Conservation (phyloP, 2,797 vertebrate genomes). For the Pempheris klunzingeri region DNA sequence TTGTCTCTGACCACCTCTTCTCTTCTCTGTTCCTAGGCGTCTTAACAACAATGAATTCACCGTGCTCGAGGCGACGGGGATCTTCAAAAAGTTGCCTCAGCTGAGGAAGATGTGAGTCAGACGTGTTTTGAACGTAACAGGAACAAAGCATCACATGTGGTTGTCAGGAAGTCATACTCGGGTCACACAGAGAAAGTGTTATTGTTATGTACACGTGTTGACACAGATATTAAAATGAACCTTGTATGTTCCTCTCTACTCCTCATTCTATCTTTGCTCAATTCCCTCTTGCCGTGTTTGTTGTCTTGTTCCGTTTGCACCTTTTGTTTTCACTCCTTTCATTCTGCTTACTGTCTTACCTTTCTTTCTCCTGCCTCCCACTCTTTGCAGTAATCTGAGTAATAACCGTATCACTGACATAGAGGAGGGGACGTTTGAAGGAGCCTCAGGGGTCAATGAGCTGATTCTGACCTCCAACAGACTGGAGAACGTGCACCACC, state of each 20-base stretch:
- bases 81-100: constrained; percentile 98
- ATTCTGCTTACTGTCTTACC: constrained; percentile 10
- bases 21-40: constrained; percentile 83
- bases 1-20: constrained; percentile 54
- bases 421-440: constrained; percentile 97
- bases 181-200: constrained; percentile 32
- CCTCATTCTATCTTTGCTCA: background rate
- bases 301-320: background rate
- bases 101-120: constrained; percentile 96
- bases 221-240: constrained; percentile 26
- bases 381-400: constrained; percentile 91
- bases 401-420: constrained; percentile 99
- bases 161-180: constrained; percentile 34
- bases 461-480: constrained; percentile 95
- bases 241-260: background rate
- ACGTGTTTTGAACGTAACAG: constrained; percentile 23
- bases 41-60: constrained; percentile 99
- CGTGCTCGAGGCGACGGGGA: constrained; percentile 95
- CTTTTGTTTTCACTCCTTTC: background rate
- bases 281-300: constrained; percentile 37
- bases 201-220: background rate
- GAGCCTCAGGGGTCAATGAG: constrained; percentile 94
- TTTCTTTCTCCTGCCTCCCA: background rate
- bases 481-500: constrained; percentile 92
- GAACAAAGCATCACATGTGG: constrained; percentile 30